Percentiles rank a stretch among this genome's conserved stretches.
phyloP scores from a whole-genome alignment of 2,113 vertebrate species.

The Quiscalus mexicanus region DNA sequence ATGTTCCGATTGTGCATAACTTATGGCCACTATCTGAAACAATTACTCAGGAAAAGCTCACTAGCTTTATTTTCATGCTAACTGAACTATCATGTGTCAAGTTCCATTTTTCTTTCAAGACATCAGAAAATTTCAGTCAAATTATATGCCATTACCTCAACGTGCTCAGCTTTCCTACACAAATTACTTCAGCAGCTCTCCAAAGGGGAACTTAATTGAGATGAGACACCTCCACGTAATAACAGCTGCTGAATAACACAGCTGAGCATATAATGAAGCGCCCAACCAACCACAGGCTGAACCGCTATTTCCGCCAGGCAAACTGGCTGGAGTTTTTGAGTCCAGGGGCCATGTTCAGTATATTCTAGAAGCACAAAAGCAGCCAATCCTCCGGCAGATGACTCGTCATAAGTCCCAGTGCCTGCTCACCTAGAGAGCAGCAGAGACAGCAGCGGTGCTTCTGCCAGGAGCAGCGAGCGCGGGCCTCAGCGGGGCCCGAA shows the following conservation, averaged over 20 bases:
- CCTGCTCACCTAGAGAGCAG: not conserved
- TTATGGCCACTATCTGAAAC: rapidly evolving
- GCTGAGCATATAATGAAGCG: not conserved
- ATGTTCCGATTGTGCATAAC: not conserved
- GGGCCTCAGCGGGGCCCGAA: not conserved
- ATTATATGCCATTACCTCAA: not conserved
- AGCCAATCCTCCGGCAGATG: not conserved
- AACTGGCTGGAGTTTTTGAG: not conserved
- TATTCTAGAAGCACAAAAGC: constrained; percentile 20
- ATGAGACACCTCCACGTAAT: not conserved
- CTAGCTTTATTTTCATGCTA: not conserved
- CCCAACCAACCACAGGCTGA: not conserved
- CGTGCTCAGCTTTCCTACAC: rapidly evolving
- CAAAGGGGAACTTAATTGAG: not conserved
- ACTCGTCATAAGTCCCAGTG: not conserved
- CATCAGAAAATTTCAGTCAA: not conserved
- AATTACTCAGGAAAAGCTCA: not conserved
- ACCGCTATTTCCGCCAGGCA: not conserved
- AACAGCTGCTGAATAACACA: not conserved
- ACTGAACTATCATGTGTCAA: rapidly evolving
- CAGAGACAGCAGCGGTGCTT: not conserved
- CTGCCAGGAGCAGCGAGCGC: not conserved
- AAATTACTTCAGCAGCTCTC: not conserved
- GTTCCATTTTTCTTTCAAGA: not conserved
- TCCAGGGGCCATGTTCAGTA: not conserved